Percentiles rank a stretch among this genome's conserved stretches.
Evolutionary conservation across 2,797 vertebrate genomes (phyloP).

Genomic region (Pseudochirops corinnae): DNA sequence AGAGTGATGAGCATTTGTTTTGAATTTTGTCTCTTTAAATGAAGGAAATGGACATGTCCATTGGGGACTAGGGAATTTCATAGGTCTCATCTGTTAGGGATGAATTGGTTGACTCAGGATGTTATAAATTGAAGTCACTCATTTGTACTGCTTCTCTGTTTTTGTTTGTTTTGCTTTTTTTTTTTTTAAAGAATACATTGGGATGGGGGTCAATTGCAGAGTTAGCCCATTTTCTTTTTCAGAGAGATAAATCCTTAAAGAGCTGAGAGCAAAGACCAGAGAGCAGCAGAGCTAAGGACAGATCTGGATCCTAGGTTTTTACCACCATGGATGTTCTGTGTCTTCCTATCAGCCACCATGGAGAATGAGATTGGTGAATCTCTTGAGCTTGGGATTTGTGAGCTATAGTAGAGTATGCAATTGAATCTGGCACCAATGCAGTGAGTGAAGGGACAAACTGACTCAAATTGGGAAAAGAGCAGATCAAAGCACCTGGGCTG

Average conservation of each 20-base stretch:
- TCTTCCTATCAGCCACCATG: neutral
- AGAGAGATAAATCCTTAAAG: neutral
- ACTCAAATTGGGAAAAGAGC: neutral
- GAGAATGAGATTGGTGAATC: neutral
- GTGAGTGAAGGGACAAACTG: neutral
- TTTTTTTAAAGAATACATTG: neutral
- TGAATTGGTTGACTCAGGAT: neutral
- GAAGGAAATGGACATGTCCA: neutral
- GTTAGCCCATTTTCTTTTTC: neutral
- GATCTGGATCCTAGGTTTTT: too few relatives aligned
- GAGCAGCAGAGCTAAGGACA: neutral
- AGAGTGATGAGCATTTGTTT: neutral
- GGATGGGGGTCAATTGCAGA: neutral
- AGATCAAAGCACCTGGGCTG: neutral
- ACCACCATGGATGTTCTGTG: neutral
- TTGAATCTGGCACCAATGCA: neutral
- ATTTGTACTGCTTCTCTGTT: neutral
- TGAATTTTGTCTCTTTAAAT: neutral
- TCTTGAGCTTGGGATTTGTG: neutral
- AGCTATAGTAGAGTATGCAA: neutral
- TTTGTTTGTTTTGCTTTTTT: neutral
- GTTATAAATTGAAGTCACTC: neutral
- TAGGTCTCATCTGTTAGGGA: neutral
- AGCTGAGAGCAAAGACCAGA: neutral
- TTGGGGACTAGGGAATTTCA: neutral